Evolutionary conservation across 1,140 invertebrate species (phyloP), one percentile per base, ranked within the genome.

Genomic region (Drosophila repletoides): DNA sequence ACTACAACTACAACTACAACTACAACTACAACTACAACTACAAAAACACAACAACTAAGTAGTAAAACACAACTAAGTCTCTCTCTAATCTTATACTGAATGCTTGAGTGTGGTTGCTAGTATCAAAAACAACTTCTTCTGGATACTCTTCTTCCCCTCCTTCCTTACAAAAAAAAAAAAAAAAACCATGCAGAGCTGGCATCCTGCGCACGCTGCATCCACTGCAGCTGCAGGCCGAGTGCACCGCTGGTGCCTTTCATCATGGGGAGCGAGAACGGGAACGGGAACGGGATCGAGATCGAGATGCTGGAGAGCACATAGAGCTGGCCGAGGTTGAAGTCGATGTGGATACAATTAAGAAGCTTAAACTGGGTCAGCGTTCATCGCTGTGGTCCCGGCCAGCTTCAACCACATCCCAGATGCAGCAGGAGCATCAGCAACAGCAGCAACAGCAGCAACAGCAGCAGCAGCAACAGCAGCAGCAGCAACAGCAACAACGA

Each of bases 341-440:
- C 90, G 94, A 95, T 91, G 93, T 94, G 87, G 94, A 95, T 73
- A 94, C 94, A n/a, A 84, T 95, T 46, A 95, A 95, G 81, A 95
- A 95, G 88, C 89, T 95, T 28, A 95, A 95, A 90, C 90, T 95
- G 31, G 94, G 94, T 3, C 90, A 94, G 68, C 91, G 94, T 43
- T 94, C 94, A 24, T 94, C 93, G n/a, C 90, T 95, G 5, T 95
- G 94, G 94, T 94, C 94, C 10, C 91, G 93, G 60, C 94, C 94
- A 7, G 65, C 76, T 4, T 89, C 81, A 2, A 90, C 86, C 48
- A 92, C 91, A 51, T 91, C 92, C 24, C 92, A 93, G 67, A 91
- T 92, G 60, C 92, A 92, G 88, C 81, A 83, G 65, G 81, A 89
- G 34, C 77, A 88, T 43, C 55, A 86, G 49, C 88, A 88, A 28